Base-by-base conservation (phyloP, 2,888 invertebrate species). In the Synergus gifuensis region DNA sequence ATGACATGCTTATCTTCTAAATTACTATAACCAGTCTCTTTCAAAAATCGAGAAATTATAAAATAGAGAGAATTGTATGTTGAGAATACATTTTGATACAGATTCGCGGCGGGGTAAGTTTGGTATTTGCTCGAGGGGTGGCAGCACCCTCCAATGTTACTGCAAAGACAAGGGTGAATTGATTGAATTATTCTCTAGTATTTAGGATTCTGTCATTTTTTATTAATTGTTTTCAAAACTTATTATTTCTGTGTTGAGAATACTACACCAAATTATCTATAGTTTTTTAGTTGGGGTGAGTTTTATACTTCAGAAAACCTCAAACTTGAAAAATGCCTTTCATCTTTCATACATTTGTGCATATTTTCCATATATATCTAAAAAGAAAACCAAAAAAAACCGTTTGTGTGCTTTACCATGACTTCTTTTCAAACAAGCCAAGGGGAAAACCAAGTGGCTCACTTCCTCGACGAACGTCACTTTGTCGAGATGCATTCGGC, bases 141-240 rank as follows among this genome's bases (percentile, higher is more conserved):
- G 91, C 91, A 90, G 89, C 91, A 91, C 90, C 81, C 83, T 86
- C 77, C 87, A 84, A 86, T 82, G 81, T 83, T 79, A 81, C 82
- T 80, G 78, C 76, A 80, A 77, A 63, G 40, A 16, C 14, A 12
- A 18, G 18, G n/a, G 42, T 18, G 42, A n/a, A 66, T 66, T 66
- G 66, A 66, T 66, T 16, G 44, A 40, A 44, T 66, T 40, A 42
- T 0, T 12, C 12, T 16, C 36, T 40, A 16, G 16, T 11, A 16
- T 9, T 18, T 44, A 22, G 9, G 11, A 40, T 22, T 22, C 7
- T 18, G 60, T 22, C 11, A 62, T 11, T 28, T 62, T 62, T 62
- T 9, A 46, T 46, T 46, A 46, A 46, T 12, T 12, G 46, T 12
- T 12, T 9, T 46, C 11, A 46, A 46, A 46, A 46, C 46, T 46